phyloP scores from a whole-genome alignment of 2,888 invertebrate species.

The Plagiodera versicolora region DNA sequence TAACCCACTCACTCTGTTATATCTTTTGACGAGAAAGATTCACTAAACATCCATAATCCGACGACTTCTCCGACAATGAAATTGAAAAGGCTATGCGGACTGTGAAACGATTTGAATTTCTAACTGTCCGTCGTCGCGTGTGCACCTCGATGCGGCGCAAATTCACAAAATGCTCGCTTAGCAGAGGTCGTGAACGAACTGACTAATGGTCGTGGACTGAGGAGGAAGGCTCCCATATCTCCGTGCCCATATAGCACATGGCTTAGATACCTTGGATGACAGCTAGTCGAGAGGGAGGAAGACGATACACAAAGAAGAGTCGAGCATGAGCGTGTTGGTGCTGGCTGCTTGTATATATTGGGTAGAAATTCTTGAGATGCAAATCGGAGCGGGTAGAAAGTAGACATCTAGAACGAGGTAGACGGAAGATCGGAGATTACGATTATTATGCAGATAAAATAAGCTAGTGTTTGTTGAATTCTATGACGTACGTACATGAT shows the following conservation, averaged over 20 bases:
- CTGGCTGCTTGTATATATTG: not conserved
- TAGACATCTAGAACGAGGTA: not conserved
- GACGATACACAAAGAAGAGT: slow-evolving; percentile 5
- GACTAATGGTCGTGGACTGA: slow-evolving; percentile 15
- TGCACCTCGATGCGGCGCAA: slow-evolving; percentile 5
- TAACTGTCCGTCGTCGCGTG: slow-evolving; percentile 17
- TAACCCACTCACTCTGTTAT: too few relatives aligned
- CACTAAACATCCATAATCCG: too few relatives aligned
- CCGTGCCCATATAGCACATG: slow-evolving; percentile 20
- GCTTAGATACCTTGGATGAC: slow-evolving; percentile 10
- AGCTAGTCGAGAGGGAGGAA: not conserved
- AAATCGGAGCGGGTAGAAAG: not conserved
- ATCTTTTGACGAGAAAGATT: too few relatives aligned
- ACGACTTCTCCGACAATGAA: too few relatives aligned
- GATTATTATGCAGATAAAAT: too few relatives aligned
- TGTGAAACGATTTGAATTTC: slow-evolving; percentile 2
- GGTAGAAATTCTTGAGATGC: not conserved
- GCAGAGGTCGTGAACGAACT: slow-evolving; percentile 23
- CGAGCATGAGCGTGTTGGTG: not conserved
- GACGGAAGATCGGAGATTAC: not conserved
- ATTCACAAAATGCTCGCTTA: slow-evolving; percentile 7
- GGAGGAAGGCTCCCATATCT: slow-evolving; percentile 13
- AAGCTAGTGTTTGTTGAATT: too few relatives aligned
- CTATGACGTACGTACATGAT: too few relatives aligned
- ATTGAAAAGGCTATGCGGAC: not conserved